Conservation (phyloP, 2,113 vertebrate species). For the Albula goreensis region DNA sequence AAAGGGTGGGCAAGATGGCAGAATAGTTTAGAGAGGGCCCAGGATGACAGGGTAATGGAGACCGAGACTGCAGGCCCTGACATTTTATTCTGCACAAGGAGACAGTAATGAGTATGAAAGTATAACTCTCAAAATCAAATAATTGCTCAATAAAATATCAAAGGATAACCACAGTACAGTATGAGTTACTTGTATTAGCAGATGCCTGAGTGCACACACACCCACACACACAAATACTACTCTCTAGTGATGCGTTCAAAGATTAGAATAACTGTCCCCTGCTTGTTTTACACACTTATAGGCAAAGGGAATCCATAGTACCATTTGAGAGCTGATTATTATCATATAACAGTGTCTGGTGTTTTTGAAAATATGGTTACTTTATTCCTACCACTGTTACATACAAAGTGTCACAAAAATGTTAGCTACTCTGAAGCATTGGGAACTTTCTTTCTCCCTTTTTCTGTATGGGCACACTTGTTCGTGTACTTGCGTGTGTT, state of each 20-base stretch:
- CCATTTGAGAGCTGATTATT: not conserved
- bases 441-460: constrained; percentile 43
- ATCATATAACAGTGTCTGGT: not conserved
- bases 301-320: not conserved
- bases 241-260: not conserved
- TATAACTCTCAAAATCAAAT: not conserved
- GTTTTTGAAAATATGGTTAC: not conserved
- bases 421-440: constrained; percentile 36
- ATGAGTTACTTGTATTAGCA: too few species aligned
- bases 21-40: not conserved
- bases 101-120: not conserved
- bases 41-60: not conserved
- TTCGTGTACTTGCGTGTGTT: constrained; percentile 42
- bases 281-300: not conserved
- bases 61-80: not conserved
- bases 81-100: too few species aligned
- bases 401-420: not conserved
- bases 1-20: not conserved
- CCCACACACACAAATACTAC: not conserved
- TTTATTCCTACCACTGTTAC: not conserved
- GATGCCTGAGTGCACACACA: not conserved
- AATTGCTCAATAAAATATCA: too few species aligned
- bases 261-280: not conserved
- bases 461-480: constrained; percentile 24
- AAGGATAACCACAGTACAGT: not conserved